Evolutionary conservation across 2,113 vertebrate genomes (phyloP), one percentile per base, ranked within the genome.

Genomic region (Columbina picui): DNA sequence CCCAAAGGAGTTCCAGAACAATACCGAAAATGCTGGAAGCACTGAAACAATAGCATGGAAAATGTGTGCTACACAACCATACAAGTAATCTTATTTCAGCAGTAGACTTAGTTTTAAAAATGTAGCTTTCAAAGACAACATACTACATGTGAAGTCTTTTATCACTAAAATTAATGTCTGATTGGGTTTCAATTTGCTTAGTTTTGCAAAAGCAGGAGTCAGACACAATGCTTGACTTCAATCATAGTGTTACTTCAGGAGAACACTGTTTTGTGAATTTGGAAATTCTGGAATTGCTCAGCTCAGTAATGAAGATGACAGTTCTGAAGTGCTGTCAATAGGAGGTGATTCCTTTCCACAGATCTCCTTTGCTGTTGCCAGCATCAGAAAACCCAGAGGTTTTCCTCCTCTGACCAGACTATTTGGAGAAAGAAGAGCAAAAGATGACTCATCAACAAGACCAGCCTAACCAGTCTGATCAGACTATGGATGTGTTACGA

Each of bases 401-500:
- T 90, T 90, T 83, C 47, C 3, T 78, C 15, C 41, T 83, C 23
- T 92, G 64, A 84, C 41, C 32, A 55, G 76, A 34, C 45, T 84
- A 2, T 84, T 78, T 49, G 65, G 60, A 84, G 56, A 77, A 87
- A 92, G 82, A 91, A 53, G 57, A 78, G 32, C 64, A 41, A 81
- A 94, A 75, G 76, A 60, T 89, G 84, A 95, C 26, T 96, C 90
- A 84, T 92, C 73, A 87, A 4, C 71, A 78, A 93, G 77, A 77
- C 89, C 43, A 67, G 38, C 76, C 67, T 80, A 94, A 93, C 94
- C 86, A 89, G 89, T 94, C 89, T 86, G 86, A 59, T 93, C 47
- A 89, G 73, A 49, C 73, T 82, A 14, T 61, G 78, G 14, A 81
- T 84, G 64, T 82, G 52, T 94, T 89, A 55, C 0, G 0, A 64